These are phyloP conservation scores for Aurelia sp. DNA, from an alignment of 30 jellyfish, hydroid and myxozoan species.

Conservation along the genomic window DNA sequence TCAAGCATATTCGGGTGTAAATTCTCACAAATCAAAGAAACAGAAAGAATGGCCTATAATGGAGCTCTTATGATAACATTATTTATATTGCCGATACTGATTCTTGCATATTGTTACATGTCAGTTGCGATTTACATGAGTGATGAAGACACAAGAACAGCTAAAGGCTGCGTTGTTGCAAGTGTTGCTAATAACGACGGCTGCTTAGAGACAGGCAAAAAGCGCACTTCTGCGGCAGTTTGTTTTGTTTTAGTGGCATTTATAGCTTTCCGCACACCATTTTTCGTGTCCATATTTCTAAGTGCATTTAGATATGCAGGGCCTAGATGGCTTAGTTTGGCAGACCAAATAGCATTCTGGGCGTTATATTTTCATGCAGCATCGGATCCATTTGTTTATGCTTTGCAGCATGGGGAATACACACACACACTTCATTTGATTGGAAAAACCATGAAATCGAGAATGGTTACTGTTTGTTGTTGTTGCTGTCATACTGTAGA, in stretches of 20 bases:
- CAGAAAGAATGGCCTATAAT: slow-evolving; percentile 47
- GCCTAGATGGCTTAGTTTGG: slow-evolving; percentile 43
- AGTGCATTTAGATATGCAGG: slow-evolving; percentile 31
- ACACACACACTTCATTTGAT: slow-evolving; percentile 40
- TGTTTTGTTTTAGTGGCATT: slow-evolving; percentile 22
- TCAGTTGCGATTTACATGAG: slow-evolving; percentile 21
- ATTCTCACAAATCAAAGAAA: slow-evolving; percentile 10
- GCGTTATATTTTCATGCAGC: slow-evolving; percentile 81
- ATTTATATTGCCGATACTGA: slow-evolving; percentile 38
- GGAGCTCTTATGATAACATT: slow-evolving; percentile 25
- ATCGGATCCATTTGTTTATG: slow-evolving; percentile 83
- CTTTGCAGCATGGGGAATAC: slow-evolving; percentile 75
- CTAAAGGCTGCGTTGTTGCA: slow-evolving; percentile 66
- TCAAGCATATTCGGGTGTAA: slow-evolving; percentile 71
- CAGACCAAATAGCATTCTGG: slow-evolving; percentile 83
- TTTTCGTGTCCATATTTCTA: slow-evolving; percentile 28
- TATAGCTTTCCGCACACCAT: slow-evolving; percentile 58
- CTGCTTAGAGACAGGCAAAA: slow-evolving; percentile 61
- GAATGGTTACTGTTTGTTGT: slow-evolving; percentile 53
- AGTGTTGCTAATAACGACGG: slow-evolving; percentile 58
- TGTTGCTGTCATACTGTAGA: slow-evolving; percentile 31
- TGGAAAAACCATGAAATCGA: slow-evolving; percentile 23
- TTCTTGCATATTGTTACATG: slow-evolving; percentile 39
- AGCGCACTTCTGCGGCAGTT: slow-evolving; percentile 23
- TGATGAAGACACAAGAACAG: slow-evolving; percentile 51